A percentile compares a stretch with the other conserved stretches of the same genome.
Evolutionary conservation across 2,113 vertebrate species (phyloP).

Genomic region (Hymenochirus boettgeri): DNA sequence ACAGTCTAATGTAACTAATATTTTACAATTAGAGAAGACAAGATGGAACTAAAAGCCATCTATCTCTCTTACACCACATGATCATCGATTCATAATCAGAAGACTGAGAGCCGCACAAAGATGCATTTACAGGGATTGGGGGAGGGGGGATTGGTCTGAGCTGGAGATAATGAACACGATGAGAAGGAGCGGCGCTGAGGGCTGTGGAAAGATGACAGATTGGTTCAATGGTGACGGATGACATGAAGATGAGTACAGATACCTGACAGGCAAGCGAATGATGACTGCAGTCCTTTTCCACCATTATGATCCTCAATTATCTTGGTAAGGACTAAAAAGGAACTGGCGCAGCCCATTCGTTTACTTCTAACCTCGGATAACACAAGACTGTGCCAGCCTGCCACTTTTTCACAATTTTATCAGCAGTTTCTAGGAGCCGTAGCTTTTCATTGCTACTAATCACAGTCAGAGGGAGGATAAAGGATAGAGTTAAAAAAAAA

Average conservation of each 20-base stretch:
- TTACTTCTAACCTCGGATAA: constrained; percentile 56
- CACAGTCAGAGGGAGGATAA: constrained; percentile 35
- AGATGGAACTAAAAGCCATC: constrained; percentile 97
- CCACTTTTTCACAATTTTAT: constrained; percentile 49
- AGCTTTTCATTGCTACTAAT: constrained; percentile 56
- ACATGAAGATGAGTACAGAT: constrained; percentile 80
- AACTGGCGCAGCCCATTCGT: constrained; percentile 58
- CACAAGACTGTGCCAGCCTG: constrained; percentile 49
- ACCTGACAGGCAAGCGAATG: constrained; percentile 86
- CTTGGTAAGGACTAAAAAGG: constrained; percentile 68
- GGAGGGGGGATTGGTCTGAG: constrained; percentile 63
- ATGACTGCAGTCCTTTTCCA: constrained; percentile 78
- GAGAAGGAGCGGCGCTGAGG: constrained; percentile 74
- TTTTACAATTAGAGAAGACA: constrained; percentile 99
- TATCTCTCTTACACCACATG: constrained; percentile 99
- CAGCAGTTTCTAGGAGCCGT: constrained; percentile 50
- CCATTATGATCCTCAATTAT: constrained; percentile 86
- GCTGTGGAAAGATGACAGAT: constrained; percentile 80
- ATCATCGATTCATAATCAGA: constrained; percentile 99
- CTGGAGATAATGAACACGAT: constrained; percentile 89
- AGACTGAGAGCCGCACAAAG: constrained; percentile 80
- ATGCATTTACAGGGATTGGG: constrained; percentile 68
- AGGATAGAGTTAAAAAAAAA: constrained; percentile 56
- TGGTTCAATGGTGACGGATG: constrained; percentile 89
- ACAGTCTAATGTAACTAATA: constrained; percentile 99